Conservation (phyloP, 2,113 vertebrate genomes). For the Oxyruncus cristatus region DNA sequence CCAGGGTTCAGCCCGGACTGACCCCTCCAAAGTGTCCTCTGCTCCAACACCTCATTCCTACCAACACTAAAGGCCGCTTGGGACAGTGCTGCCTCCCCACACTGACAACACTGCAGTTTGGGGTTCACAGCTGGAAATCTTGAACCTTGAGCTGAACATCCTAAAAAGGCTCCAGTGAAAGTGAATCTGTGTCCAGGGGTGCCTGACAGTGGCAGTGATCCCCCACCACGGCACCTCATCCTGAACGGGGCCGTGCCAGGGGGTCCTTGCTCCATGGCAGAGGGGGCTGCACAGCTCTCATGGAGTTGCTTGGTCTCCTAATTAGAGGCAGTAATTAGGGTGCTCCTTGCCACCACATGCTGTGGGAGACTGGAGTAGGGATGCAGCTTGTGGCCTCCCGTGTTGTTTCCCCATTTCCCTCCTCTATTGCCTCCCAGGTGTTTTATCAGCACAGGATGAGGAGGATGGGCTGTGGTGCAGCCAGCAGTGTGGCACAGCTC, state of each 20-base stretch:
- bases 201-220: not conserved
- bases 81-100: not conserved
- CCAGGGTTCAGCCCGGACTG: not conserved
- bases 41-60: not conserved
- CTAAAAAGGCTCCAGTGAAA: not conserved
- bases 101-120: fast-evolving
- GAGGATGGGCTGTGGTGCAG: not conserved
- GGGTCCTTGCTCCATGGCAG: too few relatives aligned
- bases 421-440: not conserved
- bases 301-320: not conserved
- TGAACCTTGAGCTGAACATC: not conserved
- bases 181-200: not conserved
- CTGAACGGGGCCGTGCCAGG: fast-evolving
- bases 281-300: not conserved
- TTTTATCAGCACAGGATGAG: not conserved
- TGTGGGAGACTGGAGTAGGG: not conserved
- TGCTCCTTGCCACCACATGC: too few relatives aligned
- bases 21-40: not conserved
- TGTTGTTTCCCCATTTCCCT: not conserved
- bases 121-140: not conserved
- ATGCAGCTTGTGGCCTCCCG: not conserved
- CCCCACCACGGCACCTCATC: not conserved
- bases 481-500: not conserved
- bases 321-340: not conserved
- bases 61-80: fast-evolving